Evolutionary conservation across 1,140 invertebrate genomes (phyloP), one percentile per base, ranked within the genome.

Genomic region (Dysdera silvatica): DNA sequence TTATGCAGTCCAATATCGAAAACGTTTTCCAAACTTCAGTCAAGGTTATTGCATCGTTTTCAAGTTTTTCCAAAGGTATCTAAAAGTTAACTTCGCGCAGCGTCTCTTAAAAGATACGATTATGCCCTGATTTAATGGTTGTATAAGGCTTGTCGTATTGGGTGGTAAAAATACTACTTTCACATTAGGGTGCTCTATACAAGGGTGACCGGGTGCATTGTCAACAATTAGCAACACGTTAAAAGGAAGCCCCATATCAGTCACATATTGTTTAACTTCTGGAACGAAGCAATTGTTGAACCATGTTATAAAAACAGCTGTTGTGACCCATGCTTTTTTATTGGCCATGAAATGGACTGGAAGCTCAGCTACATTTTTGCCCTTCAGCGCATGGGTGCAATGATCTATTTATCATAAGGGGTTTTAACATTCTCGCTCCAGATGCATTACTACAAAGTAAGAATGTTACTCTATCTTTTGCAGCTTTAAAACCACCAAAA

Each of bases 401-500:
- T 28, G 70, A 73, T 55, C 70, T 68, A 70, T 79, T 74, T 41
- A 80, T 70, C 18, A 78, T 61, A 43, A 80, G 61, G 28, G 74
- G 74, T 69, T 79, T 79, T 32, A 77, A 59, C 47, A 74, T 74
- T 26, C 60, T 71, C 69, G 76, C 72, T n/a, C 76, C 75, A 58
- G 62, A 71, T 55, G 74, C 75, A 71, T 78, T 79, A 41, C 63
- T 69, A 59, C 71, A 73, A 32, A 77, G 62, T 16, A 77, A 58
- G 47, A 81, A 63, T 61, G 76, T 79, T 5, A 78, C 32, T 43
- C 74, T 70, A 72, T 80, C 76, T 66, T 79, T 80, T 24, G 69
- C 69, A 29, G 72, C 71, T 69, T 79, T 78, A 69, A 74, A 75
- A 49, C 78, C 77, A 26, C 71, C n/a, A n/a, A n/a, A n/a, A n/a